phyloP scores from a whole-genome alignment of 2,113 vertebrate species.

The Chamaetylas fuelleborni region DNA sequence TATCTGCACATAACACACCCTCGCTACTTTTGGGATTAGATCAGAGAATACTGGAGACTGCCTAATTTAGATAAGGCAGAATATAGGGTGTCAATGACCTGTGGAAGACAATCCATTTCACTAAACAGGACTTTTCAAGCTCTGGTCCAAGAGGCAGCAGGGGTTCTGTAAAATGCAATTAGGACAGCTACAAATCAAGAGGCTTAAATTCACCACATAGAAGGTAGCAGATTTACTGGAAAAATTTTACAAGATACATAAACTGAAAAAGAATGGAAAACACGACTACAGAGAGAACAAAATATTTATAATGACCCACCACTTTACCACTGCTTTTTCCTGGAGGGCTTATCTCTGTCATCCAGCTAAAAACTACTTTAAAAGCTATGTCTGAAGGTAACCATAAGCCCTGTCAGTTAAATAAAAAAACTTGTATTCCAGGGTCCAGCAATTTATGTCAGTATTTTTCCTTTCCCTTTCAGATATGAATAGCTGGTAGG shows the following conservation, averaged over 20 bases:
- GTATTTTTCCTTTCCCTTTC: not conserved
- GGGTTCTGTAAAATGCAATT: conserved; percentile 14
- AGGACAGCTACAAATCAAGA: conserved; percentile 20
- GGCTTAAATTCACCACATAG: conserved; percentile 9
- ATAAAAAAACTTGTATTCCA: not conserved
- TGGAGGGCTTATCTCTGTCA: not conserved
- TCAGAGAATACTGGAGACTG: not conserved
- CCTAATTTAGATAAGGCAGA: conserved; percentile 18
- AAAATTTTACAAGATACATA: not conserved
- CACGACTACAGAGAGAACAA: not conserved
- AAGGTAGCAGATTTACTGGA: conserved; percentile 12
- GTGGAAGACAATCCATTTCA: conserved; percentile 12
- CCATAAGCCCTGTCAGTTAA: not conserved
- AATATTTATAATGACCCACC: not conserved
- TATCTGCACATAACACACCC: not conserved
- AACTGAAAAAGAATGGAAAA: conserved; percentile 13
- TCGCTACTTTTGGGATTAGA: not conserved
- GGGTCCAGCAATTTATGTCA: not conserved
- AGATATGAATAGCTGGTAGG: not conserved
- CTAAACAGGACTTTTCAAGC: not conserved
- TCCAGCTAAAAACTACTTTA: not conserved
- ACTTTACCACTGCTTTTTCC: conserved; percentile 1
- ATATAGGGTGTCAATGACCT: not conserved
- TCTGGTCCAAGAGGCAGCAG: not conserved
- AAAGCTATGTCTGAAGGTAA: conserved; percentile 9